Base-by-base conservation (phyloP, 2,797 vertebrate species). In the Lates japonicus region DNA sequence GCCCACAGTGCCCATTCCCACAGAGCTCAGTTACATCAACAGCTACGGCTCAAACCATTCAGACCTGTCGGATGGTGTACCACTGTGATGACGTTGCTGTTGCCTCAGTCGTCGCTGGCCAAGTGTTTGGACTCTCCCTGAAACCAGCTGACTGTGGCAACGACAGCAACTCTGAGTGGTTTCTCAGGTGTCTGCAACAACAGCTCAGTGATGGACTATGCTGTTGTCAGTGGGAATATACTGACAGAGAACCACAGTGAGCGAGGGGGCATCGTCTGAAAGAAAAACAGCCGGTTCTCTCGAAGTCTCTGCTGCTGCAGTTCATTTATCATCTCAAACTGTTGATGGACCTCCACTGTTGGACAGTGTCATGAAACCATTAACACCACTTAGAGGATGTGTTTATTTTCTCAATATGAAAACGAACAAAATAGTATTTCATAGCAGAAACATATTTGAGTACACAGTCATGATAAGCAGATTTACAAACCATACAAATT, bases 51-150 rank as follows among this genome's bases (percentile, higher is more conserved):
- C 95, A 67, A 94, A 84, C 83, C 94, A 95, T 55, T 96, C 96
- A 14, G 96, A 96, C 85, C 90, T 96, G n/a, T 96, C 96, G 3
- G 96, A 96, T 0, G 95, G 95, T 0, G 95, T 96, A 1, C 91
- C 95, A 0, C 90, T 96, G 72, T 96, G 85, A 95, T 16, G 25
- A 61, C 13, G 3, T 17, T 70, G n/a, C n/a, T 22, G 60, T 29
- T 62, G 69, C 51, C 51, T 74, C 76, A 29, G 44, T 77, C 46
- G 14, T 70, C 11, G 1, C 46, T 48, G 67, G 63, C 14, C 74
- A 63, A 48, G 52, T 22, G 55, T 33, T 37, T 59, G 72, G 73
- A 82, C 35, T 63, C 37, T 70, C 31, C 55, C 55, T 72, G 57
- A 35, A 41, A 37, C 37, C 74, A 49, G 62, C 20, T 33, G 48